Percentiles rank a stretch among this genome's conserved stretches.
phyloP scores from a whole-genome alignment of 2,797 vertebrate species.

The Argyrosomus regius region DNA sequence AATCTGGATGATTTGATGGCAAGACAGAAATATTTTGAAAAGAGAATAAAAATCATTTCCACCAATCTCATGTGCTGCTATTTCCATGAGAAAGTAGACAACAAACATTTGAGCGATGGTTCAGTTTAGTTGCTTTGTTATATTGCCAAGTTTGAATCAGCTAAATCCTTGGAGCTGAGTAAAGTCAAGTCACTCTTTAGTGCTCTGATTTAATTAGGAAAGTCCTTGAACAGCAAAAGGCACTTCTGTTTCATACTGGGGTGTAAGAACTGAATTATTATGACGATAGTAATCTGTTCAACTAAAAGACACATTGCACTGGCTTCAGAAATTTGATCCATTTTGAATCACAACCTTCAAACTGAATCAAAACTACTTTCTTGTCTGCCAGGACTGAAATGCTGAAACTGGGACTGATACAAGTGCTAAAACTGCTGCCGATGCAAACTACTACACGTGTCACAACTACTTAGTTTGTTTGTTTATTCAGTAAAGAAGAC shows the following conservation, averaged over 20 bases:
- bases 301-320: too few relatives aligned
- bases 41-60: conserved; percentile 2
- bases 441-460: too few relatives aligned
- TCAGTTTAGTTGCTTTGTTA: conserved; percentile 1
- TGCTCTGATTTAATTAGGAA: not conserved
- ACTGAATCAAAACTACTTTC: too few relatives aligned
- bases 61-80: not conserved
- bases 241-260: not conserved
- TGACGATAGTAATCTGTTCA: not conserved
- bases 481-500: too few relatives aligned
- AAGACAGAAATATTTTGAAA: conserved; percentile 59
- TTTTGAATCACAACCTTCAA: too few relatives aligned
- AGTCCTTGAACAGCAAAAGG: not conserved
- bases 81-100: not conserved
- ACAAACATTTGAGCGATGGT: not conserved
- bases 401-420: too few relatives aligned
- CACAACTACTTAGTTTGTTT: too few relatives aligned
- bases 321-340: too few relatives aligned
- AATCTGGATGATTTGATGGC: conserved; percentile 70
- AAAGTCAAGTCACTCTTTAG: not conserved
- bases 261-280: not conserved
- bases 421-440: too few relatives aligned
- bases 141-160: not conserved
- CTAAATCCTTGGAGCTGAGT: not conserved
- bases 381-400: too few relatives aligned